Evolutionary conservation across 2,113 vertebrate genomes (phyloP), one percentile per base, ranked within the genome.

Genomic region (Melanerpes formicivorus): DNA sequence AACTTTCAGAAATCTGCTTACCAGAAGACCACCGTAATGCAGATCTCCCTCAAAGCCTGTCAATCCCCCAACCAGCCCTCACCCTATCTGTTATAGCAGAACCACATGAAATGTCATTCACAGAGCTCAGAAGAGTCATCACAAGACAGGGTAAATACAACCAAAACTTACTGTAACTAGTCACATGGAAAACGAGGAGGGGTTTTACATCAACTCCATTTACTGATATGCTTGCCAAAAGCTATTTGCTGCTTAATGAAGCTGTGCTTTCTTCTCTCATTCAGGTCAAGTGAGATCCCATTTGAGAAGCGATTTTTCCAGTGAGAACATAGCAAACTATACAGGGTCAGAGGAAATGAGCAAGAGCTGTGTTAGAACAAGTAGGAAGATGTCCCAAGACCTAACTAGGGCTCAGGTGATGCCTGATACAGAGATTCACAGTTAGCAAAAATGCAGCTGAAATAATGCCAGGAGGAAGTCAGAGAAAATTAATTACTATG

Each of bases 241-340:
- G 69, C 90, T 67, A 87, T 80, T 42, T 93, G 40, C 56, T 93
- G 64, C 69, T 91, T 82, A 90, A 93, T 56, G 69, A 93, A 85
- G 87, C 82, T 91, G 82, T 63, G 30, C 73, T 79, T 73, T 84
- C 64, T 80, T 46, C 26, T 70, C 27, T 82, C 59, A 62, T 54
- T 87, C 75, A 82, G 18, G 48, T 26, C 76, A 88, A 74, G 58
- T 67, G 80, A 86, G 46, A 77, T 29, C 30, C 42, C 29, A 34
- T 76, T 80, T 80, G 72, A 77, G 46, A 91, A 81, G 25, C n/a
- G 9, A 88, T 34, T 81, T 84, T 74, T 81, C 54, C 16, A 80
- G 64, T 65, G 71, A 82, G 87, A 88, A 69, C 0, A 80, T 13
- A 55, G 16, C 27, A 59, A 27, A 32, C 46, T n/a, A 25, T 5